These are phyloP conservation scores for Tanypteryx hageni DNA, from an alignment of 2,888 invertebrate genomes.

Conservation along the genomic window DNA sequence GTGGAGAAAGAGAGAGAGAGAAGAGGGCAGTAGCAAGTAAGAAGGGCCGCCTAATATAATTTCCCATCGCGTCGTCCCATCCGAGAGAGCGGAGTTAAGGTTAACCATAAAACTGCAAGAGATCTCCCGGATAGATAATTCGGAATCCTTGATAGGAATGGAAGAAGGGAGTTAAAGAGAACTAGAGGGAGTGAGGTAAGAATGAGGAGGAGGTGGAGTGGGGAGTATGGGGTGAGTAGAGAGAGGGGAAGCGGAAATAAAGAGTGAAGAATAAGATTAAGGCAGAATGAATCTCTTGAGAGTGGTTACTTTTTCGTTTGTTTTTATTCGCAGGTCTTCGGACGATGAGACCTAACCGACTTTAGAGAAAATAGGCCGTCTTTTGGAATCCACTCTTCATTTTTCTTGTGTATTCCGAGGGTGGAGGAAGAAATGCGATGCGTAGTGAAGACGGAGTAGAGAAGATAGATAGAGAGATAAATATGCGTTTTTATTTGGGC, in stretches of 20 bases:
- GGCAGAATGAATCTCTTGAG: neutral
- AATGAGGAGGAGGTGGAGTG: neutral
- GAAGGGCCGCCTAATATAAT: slow-evolving; percentile 51
- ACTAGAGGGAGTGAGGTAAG: neutral
- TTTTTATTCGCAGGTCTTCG: neutral
- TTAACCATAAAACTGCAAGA: slow-evolving; percentile 41
- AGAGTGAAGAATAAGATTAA: neutral
- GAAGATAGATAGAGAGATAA: too few relatives aligned
- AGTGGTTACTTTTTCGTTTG: neutral
- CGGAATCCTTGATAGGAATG: slow-evolving; percentile 27
- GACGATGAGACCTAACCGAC: neutral
- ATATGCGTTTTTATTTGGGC: too few relatives aligned
- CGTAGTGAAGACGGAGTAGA: too few relatives aligned
- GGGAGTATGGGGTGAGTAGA: neutral
- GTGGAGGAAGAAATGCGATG: too few relatives aligned
- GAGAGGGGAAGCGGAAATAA: neutral
- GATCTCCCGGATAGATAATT: slow-evolving; percentile 25
- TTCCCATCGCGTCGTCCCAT: slow-evolving; percentile 28
- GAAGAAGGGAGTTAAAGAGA: neutral
- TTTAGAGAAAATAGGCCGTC: neutral
- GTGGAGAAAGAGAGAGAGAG: neutral
- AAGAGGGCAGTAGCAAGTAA: neutral
- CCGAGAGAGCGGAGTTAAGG: slow-evolving; percentile 10
- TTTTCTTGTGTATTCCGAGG: neutral
- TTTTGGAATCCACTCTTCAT: neutral